Percentiles rank a stretch among this genome's conserved stretches.
These are phyloP conservation scores for Eumeta japonica DNA, from an alignment of 1,140 invertebrate genomes.

Conservation along the genomic window DNA sequence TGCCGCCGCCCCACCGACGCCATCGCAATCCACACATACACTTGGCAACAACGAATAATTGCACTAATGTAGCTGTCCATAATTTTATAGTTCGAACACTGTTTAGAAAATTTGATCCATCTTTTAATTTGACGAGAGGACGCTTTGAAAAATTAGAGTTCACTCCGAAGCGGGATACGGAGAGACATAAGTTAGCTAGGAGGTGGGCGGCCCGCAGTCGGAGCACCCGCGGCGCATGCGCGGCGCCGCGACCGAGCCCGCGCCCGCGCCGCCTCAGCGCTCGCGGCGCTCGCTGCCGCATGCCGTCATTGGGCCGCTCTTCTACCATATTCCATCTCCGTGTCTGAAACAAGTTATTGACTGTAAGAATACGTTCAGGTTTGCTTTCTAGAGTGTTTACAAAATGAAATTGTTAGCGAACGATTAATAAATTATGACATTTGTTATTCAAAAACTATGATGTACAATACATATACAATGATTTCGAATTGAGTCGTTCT, in stretches of 20 bases:
- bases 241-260: slow-evolving; percentile 26
- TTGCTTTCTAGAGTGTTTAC: too few relatives aligned
- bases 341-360: slow-evolving; percentile 50
- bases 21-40: slow-evolving; percentile 23
- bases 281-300: slow-evolving; percentile 48
- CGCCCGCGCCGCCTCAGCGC: slow-evolving; percentile 40
- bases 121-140: slow-evolving; percentile 55
- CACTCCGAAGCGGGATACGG: slow-evolving; percentile 26
- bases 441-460: too few relatives aligned
- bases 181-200: slow-evolving; percentile 16
- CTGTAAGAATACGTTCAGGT: too few relatives aligned
- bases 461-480: too few relatives aligned
- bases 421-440: too few relatives aligned
- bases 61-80: slow-evolving; percentile 50
- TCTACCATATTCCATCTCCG: slow-evolving; percentile 50
- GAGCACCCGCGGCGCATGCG: slow-evolving; percentile 35
- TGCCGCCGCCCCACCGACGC: slow-evolving; percentile 13
- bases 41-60: slow-evolving; percentile 55
- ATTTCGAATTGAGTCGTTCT: too few relatives aligned
- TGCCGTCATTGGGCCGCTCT: slow-evolving; percentile 44
- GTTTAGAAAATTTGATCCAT: slow-evolving; percentile 23
- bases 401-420: too few relatives aligned
- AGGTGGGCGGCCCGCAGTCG: slow-evolving; percentile 21
- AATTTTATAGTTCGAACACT: slow-evolving; percentile 48
- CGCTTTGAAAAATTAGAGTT: slow-evolving; percentile 52